Evolutionary conservation across 2,113 vertebrate genomes (phyloP), one percentile per base, ranked within the genome.

Genomic region (Chionis minor): DNA sequence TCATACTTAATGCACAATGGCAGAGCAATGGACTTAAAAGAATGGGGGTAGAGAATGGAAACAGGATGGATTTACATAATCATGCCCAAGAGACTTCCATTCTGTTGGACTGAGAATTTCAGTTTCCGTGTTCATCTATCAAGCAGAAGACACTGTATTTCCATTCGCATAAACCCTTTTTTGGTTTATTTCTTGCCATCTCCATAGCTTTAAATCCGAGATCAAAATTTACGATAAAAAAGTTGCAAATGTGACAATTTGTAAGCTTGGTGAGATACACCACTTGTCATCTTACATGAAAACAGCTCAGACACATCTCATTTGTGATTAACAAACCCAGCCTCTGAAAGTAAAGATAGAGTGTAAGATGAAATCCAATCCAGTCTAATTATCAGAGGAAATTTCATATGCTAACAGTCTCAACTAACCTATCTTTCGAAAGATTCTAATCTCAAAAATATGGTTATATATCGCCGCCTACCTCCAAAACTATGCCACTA

Each of bases 381-480:
- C 90, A 67, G 52, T 18, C 73, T 72, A 83, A 95, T 90, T 42
- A 87, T 69, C 86, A 86, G 78, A 73, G 59, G 69, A 74, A 42
- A 16, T 73, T 82, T 91, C 86, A 47, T 24, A 74, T 14, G 55
- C 81, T 82, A 83, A 59, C 78, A 42, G 59, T 26, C 84, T 92
- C 80, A 93, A 87, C 82, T 47, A 90, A 86, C 70, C 77, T 74
- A 89, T 92, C 65, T 69, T 90, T 69, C 79, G 81, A 72, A 51
- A 86, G 86, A 87, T 73, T 81, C 82, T 92, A 92, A 93, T 97
- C 95, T 97, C 95, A 96, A 96, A 97, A 96, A 65, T 45, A 88
- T 44, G 90, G 92, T 94, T 95, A 88, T 88, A 90, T 92, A 88
- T 93, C 81, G 95, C 88, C 91, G 85, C 96, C 96, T 95, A 96